phyloP scores from a whole-genome alignment of 2,797 vertebrate species.

The Loris lydekkerianus region DNA sequence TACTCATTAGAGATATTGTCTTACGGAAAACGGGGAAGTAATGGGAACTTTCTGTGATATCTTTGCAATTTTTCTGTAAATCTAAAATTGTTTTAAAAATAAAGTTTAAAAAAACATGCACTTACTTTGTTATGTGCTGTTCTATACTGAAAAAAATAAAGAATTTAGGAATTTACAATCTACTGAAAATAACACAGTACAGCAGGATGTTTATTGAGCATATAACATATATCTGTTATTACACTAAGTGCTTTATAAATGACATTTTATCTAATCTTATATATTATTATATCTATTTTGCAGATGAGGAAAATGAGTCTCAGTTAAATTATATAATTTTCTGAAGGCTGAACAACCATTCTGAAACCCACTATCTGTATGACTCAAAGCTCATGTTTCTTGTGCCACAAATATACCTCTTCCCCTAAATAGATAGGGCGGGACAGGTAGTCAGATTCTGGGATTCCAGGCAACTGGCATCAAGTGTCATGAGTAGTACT shows the following conservation, averaged over 20 bases:
- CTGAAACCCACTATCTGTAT: neutral
- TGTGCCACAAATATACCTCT: neutral
- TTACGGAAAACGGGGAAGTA: neutral
- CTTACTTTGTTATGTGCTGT: neutral
- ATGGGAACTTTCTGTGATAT: neutral
- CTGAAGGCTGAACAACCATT: neutral
- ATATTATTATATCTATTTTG: neutral
- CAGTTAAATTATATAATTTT: neutral
- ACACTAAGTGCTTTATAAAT: neutral
- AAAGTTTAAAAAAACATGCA: neutral
- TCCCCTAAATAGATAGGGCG: neutral
- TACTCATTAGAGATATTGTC: neutral
- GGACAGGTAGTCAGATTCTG: neutral
- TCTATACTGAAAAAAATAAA: neutral
- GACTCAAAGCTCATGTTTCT: neutral
- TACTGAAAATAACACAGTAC: neutral
- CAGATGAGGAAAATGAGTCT: neutral
- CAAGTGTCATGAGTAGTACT: neutral
- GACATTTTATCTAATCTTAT: neutral
- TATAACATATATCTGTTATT: neutral
- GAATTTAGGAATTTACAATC: neutral
- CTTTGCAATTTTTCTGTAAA: neutral
- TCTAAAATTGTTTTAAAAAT: neutral
- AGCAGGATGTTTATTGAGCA: neutral
- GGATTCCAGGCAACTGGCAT: neutral